Evolutionary conservation across 2,113 vertebrate genomes (phyloP).

Genomic region (Polypterus senegalus): DNA sequence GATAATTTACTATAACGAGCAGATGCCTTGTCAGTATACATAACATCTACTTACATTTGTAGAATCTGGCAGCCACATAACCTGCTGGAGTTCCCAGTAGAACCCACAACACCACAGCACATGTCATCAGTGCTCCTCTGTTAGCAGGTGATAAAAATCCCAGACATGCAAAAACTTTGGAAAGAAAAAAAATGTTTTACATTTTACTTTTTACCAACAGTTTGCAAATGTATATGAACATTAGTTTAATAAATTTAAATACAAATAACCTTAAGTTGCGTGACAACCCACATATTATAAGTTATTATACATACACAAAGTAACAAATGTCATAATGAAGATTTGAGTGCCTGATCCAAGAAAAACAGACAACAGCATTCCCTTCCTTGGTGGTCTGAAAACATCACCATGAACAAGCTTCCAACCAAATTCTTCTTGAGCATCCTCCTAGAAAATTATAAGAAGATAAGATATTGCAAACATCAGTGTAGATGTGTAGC

Average conservation of each 20-base stretch:
- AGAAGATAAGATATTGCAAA: conserved; percentile 64
- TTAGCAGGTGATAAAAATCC: conserved; percentile 83
- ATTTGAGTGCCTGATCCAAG: conserved; percentile 83
- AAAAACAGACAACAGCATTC: conserved; percentile 76
- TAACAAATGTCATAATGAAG: conserved; percentile 86
- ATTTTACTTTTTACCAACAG: background rate
- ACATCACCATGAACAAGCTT: conserved; percentile 68
- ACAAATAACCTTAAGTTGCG: too few relatives aligned
- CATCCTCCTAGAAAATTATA: conserved; percentile 74
- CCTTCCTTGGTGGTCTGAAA: conserved; percentile 67
- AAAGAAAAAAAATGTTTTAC: background rate
- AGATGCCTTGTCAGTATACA: conserved; percentile 52
- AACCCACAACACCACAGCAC: conserved; percentile 85
- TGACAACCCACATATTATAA: too few relatives aligned
- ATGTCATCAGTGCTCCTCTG: conserved; percentile 83
- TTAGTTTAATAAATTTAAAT: too few relatives aligned
- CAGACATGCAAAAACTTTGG: conserved; percentile 70
- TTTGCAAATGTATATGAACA: too few relatives aligned
- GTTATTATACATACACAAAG: conserved; percentile 60
- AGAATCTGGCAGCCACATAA: conserved; percentile 83
- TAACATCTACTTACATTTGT: conserved; percentile 79
- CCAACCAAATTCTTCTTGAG: conserved; percentile 85
- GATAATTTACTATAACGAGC: conserved; percentile 65
- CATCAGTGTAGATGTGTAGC: conserved; percentile 49
- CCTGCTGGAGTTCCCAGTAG: conserved; percentile 76